Evolutionary conservation across 2,113 vertebrate genomes (phyloP).

Genomic region (Prochilodus magdalenae): DNA sequence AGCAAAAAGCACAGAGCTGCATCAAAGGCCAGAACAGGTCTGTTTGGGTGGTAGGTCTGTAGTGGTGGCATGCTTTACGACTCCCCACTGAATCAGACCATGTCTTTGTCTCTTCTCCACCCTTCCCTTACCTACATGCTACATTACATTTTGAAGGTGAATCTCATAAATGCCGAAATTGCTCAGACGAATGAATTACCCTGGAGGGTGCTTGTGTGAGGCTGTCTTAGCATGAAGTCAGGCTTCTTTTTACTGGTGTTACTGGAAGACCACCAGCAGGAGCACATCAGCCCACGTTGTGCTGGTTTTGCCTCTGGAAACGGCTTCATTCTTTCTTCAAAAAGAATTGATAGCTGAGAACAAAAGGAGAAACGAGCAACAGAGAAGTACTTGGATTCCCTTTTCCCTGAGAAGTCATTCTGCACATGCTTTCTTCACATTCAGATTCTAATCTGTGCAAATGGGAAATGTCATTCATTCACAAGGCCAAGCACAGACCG

Average conservation of each 20-base stretch:
- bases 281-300: constrained; percentile 35
- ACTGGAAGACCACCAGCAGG: constrained; percentile 12
- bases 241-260: constrained; percentile 59
- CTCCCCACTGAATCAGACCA: constrained; percentile 62
- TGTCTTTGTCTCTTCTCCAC: constrained; percentile 43
- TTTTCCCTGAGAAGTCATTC: constrained; percentile 72
- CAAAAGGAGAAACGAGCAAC: constrained; percentile 69
- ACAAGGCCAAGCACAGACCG: neutral
- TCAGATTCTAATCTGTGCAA: constrained; percentile 67
- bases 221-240: constrained; percentile 59
- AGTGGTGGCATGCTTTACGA: constrained; percentile 72
- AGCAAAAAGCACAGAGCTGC: constrained; percentile 62
- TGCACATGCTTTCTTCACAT: constrained; percentile 59
- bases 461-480: constrained; percentile 54
- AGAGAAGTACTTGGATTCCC: constrained; percentile 65
- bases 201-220: constrained; percentile 53
- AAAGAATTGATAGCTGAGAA: constrained; percentile 56
- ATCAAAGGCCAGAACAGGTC: constrained; percentile 65
- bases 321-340: constrained; percentile 38
- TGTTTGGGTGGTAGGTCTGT: constrained; percentile 65
- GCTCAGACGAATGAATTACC: constrained; percentile 76
- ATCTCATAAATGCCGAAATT: constrained; percentile 78
- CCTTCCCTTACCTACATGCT: constrained; percentile 66
- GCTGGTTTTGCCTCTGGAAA: constrained; percentile 41
- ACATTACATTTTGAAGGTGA: constrained; percentile 82